Percentiles rank a stretch among this genome's conserved stretches.
These are phyloP conservation scores for Agrilus planipennis DNA, from an alignment of 1,140 invertebrate species.

Conservation along the genomic window DNA sequence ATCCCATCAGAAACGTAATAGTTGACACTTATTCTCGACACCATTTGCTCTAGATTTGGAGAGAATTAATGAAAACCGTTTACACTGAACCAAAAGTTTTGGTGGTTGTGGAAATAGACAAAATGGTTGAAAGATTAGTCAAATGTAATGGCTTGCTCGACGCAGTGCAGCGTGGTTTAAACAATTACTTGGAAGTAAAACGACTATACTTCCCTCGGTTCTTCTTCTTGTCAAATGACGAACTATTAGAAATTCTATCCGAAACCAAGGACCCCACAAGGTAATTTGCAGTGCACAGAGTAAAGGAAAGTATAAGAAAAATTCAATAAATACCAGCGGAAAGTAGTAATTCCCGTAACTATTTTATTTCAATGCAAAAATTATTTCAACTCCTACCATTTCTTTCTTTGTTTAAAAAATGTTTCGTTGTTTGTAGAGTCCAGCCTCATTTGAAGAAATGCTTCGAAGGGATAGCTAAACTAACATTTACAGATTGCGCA, in stretches of 20 bases:
- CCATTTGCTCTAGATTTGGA: slow-evolving; percentile 72
- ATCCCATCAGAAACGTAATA: neutral
- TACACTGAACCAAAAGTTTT: slow-evolving; percentile 68
- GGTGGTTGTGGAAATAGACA: slow-evolving; percentile 79
- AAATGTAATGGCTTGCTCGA: slow-evolving; percentile 62
- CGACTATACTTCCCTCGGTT: slow-evolving; percentile 88
- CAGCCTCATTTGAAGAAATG: slow-evolving; percentile 97
- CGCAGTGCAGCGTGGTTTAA: slow-evolving; percentile 89
- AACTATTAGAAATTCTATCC: slow-evolving; percentile 88
- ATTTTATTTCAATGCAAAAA: too few species aligned
- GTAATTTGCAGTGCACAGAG: too few species aligned
- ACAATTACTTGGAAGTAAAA: slow-evolving; percentile 95
- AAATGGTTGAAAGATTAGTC: slow-evolving; percentile 63
- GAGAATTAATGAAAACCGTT: slow-evolving; percentile 86
- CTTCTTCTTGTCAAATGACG: slow-evolving; percentile 95
- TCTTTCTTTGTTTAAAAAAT: too few species aligned
- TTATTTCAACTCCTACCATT: too few species aligned
- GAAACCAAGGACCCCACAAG: slow-evolving; percentile 88
- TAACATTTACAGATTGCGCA: slow-evolving; percentile 79
- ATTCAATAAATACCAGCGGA: too few species aligned
- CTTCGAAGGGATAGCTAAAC: slow-evolving; percentile 81
- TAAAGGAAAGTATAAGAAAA: too few species aligned
- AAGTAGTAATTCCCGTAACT: too few species aligned
- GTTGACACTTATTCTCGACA: slow-evolving; percentile 35
- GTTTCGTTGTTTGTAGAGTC: too few species aligned